phyloP scores from a whole-genome alignment of 2,113 vertebrate species.

The Trematocara nigrifrons region DNA sequence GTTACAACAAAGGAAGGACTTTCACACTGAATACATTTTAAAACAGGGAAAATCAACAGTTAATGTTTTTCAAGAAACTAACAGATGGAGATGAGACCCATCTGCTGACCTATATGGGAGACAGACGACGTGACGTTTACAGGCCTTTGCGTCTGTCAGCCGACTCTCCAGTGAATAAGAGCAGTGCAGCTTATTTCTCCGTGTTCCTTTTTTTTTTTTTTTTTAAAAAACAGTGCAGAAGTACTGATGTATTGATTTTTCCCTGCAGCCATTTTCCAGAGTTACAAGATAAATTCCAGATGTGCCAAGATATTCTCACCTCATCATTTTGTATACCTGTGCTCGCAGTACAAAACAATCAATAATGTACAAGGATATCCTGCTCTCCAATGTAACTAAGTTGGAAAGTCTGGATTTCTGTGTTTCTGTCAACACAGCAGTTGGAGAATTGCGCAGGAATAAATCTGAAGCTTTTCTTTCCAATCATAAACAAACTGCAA shows the following conservation, averaged over 20 bases:
- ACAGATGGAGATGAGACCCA: neutral
- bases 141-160: neutral
- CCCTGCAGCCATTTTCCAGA: neutral
- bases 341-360: neutral
- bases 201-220: neutral
- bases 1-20: neutral
- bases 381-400: neutral
- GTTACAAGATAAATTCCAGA: neutral
- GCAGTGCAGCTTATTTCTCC: neutral
- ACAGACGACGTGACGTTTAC: neutral
- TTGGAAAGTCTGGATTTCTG: neutral
- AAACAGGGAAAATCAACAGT: neutral
- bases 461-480: neutral
- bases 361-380: neutral
- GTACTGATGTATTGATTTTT: neutral
- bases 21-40: neutral
- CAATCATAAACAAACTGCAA: neutral
- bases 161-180: neutral
- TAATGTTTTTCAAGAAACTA: neutral
- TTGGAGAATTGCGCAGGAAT: neutral
- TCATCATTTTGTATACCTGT: neutral
- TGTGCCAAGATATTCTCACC: neutral
- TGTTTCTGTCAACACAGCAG: neutral
- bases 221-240: neutral
- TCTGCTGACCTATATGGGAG: constrained; percentile 1